Percentiles rank a stretch among this genome's conserved stretches.
These are phyloP conservation scores for Chesias legatella DNA, from an alignment of 2,888 invertebrate genomes.

Conservation along the genomic window DNA sequence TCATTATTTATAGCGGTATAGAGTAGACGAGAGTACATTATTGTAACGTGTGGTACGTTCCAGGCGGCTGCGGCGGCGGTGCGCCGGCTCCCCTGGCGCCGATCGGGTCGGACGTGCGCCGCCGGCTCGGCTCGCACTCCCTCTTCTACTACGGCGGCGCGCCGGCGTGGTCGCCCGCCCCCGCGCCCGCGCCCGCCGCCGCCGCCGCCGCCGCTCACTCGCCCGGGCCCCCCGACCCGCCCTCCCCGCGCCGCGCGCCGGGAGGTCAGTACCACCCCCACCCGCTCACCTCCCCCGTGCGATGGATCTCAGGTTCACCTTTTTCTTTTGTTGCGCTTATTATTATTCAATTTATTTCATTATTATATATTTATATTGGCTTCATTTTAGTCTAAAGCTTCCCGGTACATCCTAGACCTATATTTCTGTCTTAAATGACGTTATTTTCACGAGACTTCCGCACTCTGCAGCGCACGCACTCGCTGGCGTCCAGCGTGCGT, in stretches of 20 bases:
- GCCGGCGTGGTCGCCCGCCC: constrained; percentile 23
- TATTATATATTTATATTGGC: no score
- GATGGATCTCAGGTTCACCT: constrained; percentile 3
- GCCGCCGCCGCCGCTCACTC: constrained; percentile 33
- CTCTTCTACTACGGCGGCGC: constrained; percentile 75
- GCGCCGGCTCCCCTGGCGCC: constrained; percentile 47
- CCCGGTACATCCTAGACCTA: no score
- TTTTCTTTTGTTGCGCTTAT: no score
- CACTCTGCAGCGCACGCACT: no score
- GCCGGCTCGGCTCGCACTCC: constrained; percentile 53
- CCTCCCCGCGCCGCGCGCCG: constrained; percentile 23
- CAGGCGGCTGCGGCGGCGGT: constrained; percentile 13
- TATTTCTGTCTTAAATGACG: no score
- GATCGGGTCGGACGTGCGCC: constrained; percentile 61
- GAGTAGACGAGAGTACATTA: background rate
- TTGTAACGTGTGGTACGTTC: constrained; percentile 21
- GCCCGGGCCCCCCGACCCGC: no score
- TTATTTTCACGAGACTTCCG: no score
- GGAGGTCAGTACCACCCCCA: background rate
- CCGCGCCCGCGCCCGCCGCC: constrained; percentile 14
- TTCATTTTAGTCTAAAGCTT: no score
- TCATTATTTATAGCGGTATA: no score
- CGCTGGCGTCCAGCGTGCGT: no score
- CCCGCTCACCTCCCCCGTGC: constrained; percentile 16
- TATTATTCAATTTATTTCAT: no score